Conservation (phyloP, 2,113 vertebrate genomes). For the Tetrao urogallus region DNA sequence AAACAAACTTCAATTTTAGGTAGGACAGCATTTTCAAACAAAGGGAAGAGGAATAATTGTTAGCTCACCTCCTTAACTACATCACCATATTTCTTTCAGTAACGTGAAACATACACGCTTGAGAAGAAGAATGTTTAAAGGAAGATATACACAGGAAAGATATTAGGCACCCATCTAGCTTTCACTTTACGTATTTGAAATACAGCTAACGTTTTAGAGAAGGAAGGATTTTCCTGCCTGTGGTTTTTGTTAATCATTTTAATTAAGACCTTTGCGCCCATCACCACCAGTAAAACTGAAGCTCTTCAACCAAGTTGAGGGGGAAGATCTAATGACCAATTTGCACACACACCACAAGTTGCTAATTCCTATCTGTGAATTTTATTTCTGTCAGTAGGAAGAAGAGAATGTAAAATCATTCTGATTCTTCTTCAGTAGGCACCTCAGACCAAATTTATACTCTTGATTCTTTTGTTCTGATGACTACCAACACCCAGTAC, state of each 20-base stretch:
- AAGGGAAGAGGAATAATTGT: not conserved
- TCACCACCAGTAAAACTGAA: not conserved
- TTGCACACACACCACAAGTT: accelerated
- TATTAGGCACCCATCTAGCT: not conserved
- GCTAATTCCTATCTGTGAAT: not conserved
- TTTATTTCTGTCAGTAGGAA: not conserved
- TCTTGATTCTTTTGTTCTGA: not conserved
- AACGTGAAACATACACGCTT: not conserved
- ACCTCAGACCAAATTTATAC: not conserved
- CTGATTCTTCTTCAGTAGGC: not conserved
- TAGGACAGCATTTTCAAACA: not conserved
- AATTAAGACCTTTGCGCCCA: not conserved
- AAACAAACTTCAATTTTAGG: not conserved
- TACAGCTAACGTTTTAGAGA: not conserved
- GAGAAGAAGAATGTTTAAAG: not conserved
- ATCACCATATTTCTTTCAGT: not conserved
- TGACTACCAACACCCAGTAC: not conserved
- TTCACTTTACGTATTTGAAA: not conserved
- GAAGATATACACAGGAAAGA: not conserved
- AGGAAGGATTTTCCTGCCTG: not conserved
- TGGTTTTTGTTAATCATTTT: not conserved
- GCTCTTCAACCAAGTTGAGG: not conserved
- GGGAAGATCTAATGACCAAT: not conserved
- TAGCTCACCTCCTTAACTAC: not conserved
- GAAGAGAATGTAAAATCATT: not conserved